These are phyloP conservation scores for Macrobrachium nipponense DNA, from an alignment of 1,140 invertebrate genomes.

Conservation along the genomic window DNA sequence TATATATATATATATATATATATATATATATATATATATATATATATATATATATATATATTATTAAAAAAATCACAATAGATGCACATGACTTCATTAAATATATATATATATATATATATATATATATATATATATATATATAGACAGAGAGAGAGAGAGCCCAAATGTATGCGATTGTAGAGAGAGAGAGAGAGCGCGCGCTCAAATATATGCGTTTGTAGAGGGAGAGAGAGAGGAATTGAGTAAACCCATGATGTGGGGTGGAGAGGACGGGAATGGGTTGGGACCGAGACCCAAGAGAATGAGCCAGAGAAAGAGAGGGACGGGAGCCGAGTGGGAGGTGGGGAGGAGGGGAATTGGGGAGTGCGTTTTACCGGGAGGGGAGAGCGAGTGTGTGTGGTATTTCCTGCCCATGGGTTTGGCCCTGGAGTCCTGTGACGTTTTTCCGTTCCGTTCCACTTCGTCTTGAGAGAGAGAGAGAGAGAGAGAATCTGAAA, in stretches of 20 bases:
- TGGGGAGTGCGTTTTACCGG: neutral
- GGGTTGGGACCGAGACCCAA: neutral
- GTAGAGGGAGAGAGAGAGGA: neutral
- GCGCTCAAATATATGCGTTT: no score
- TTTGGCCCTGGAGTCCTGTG: neutral
- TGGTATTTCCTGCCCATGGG: slow-evolving; percentile 42
- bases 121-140: neutral
- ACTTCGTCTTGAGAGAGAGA: slow-evolving; percentile 20
- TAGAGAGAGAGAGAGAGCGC: neutral
- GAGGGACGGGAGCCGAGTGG: neutral
- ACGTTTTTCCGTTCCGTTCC: slow-evolving; percentile 40
- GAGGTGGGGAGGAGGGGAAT: neutral
- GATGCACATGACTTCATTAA: no score
- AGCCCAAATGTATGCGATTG: no score
- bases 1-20: neutral
- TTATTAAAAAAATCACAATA: no score
- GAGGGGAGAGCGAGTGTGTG: slow-evolving; percentile 6
- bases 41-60: neutral
- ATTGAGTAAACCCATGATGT: neutral
- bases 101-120: slow-evolving; percentile 6
- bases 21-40: slow-evolving; percentile 1
- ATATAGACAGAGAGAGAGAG: neutral
- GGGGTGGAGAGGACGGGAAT: neutral
- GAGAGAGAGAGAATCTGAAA: neutral
- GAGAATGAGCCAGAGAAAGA: neutral